Evolutionary conservation across 2,113 vertebrate species (phyloP), one percentile per base, ranked within the genome.

Genomic region (Microcebus ravelobensis): DNA sequence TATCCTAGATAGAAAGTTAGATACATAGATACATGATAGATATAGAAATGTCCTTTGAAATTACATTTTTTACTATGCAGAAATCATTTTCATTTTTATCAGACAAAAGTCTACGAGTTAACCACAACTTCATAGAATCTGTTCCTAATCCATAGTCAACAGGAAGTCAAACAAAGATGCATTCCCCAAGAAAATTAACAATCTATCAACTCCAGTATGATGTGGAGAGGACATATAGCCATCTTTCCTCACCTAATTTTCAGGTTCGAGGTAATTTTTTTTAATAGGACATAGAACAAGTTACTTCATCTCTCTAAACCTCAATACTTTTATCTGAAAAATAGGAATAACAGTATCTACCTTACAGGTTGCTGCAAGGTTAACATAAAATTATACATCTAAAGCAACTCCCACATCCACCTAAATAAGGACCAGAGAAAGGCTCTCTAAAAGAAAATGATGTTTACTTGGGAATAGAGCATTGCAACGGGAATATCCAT

Each of bases 31-130:
- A 48, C 52, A 55, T 55, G 45, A 12, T 3, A 90, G 63, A 65
- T 2, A 57, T 5, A 52, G 59, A 25, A 77, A 68, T 12, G 8
- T 20, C 21, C 52, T 86, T 68, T 52, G 31, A 23, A 81, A 70
- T 85, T 94, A 12, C 80, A 76, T 79, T 87, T 92, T 87, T 15
- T 95, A 68, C 9, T 84, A 25, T 3, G 68, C 5, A 73, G 36
- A 90, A 95, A 59, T 77, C 1, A 85, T 74, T 85, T 85, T 34
- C n/a, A 77, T 86, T 45, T 82, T 55, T 87, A 91, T 81, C 45
- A 93, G 31, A 92, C 36, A 74, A 68, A 91, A 95, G 77, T 45
- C 31, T 73, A 31, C 12, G 61, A 48, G 31, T 74, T 74, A 87
- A 83, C 14, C 61, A 87, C 9, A 87, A 45, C 39, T 85, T 84